Evolutionary conservation across 2,797 vertebrate species (phyloP).

Genomic region (Parauchenoglanis ngamensis): DNA sequence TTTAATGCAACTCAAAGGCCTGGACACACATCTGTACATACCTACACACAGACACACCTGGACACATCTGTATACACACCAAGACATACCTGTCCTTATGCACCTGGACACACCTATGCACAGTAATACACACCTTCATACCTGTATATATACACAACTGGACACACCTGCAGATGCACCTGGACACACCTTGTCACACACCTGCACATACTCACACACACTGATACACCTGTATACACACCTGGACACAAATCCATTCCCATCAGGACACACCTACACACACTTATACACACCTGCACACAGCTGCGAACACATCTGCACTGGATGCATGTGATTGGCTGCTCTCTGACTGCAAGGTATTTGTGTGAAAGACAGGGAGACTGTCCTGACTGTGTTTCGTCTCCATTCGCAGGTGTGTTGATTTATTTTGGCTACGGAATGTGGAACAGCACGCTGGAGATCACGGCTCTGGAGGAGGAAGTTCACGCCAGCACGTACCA

Average conservation of each 20-base stretch:
- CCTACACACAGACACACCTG: not conserved
- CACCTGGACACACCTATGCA: not conserved
- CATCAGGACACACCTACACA: not conserved
- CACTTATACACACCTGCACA: not conserved
- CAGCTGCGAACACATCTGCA: not conserved
- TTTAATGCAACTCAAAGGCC: not conserved
- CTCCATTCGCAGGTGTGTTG: conserved; percentile 79
- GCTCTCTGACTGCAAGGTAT: not conserved
- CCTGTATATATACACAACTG: not conserved
- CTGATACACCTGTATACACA: not conserved
- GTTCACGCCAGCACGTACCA: conserved; percentile 96
- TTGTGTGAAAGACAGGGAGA: not conserved
- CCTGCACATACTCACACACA: not conserved
- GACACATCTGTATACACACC: not conserved
- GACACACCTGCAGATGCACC: not conserved
- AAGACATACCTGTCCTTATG: not conserved
- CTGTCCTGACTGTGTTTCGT: conserved; percentile 25
- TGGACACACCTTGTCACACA: not conserved
- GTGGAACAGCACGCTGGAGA: conserved; percentile 97
- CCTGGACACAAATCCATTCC: not conserved
- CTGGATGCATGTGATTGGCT: not conserved
- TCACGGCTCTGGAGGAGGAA: conserved; percentile 89
- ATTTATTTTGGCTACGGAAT: conserved; percentile 98
- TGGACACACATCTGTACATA: not conserved
- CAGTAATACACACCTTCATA: not conserved